Conservation (phyloP, 2,113 vertebrate species). For the Tachycineta bicolor region DNA sequence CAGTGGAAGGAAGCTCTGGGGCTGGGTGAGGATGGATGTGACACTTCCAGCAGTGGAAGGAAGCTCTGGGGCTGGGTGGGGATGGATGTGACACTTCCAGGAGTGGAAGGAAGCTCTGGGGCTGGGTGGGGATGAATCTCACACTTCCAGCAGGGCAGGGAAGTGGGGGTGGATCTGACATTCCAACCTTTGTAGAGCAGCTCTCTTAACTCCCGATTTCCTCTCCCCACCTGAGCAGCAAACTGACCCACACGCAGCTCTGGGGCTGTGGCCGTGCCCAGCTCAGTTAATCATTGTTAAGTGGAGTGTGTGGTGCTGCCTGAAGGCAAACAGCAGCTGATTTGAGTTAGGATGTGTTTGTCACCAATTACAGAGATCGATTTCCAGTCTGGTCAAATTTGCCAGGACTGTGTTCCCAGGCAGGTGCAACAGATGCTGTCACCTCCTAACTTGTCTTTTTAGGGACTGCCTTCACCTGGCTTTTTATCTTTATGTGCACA, state of each 20-base stretch:
- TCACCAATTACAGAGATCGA: not conserved
- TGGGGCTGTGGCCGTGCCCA: not conserved
- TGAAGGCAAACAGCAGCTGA: not conserved
- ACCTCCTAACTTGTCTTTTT: not conserved
- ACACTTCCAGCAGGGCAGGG: not conserved
- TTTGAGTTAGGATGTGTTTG: not conserved
- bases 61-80: not conserved
- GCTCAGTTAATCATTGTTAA: not conserved
- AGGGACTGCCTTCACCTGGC: not conserved
- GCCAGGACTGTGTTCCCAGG: not conserved
- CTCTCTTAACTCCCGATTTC: not conserved
- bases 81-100: not conserved
- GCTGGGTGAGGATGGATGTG: too few species aligned
- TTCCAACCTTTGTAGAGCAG: not conserved
- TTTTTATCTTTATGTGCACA: not conserved
- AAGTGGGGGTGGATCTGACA: fast-evolving
- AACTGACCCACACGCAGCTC: not conserved
- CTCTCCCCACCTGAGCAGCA: not conserved
- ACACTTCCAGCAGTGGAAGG: not conserved
- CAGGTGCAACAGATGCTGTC: not conserved
- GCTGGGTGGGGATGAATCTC: not conserved
- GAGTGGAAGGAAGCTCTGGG: not conserved
- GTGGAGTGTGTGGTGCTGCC: not conserved
- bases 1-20: too few species aligned
- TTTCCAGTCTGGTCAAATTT: not conserved